These are phyloP conservation scores for Glossosoma conforme DNA, from an alignment of 1,140 invertebrate genomes.

Conservation along the genomic window DNA sequence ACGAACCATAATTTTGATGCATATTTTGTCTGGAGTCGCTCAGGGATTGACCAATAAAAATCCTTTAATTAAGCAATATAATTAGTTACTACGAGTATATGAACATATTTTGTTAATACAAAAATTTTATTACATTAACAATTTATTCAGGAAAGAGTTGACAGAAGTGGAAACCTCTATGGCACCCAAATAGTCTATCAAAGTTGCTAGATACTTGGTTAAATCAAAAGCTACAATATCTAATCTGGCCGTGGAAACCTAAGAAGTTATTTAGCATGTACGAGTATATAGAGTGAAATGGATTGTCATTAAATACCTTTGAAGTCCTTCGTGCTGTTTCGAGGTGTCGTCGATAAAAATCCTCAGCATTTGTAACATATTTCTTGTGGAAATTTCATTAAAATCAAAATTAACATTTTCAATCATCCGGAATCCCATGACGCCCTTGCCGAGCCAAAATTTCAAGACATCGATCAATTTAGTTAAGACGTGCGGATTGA, in stretches of 20 bases:
- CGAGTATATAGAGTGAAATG: neutral
- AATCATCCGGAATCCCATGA: constrained; percentile 63
- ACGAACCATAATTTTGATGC: neutral
- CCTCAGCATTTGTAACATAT: constrained; percentile 11
- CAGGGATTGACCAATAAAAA: constrained; percentile 11
- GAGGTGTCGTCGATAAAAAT: constrained; percentile 42
- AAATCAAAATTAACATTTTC: neutral
- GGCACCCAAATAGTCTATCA: too few relatives aligned
- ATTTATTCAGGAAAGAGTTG: too few relatives aligned
- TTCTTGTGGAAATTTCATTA: constrained; percentile 1
- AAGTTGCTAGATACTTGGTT: too few relatives aligned
- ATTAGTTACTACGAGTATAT: neutral
- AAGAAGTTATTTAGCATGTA: neutral
- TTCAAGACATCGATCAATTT: constrained; percentile 49
- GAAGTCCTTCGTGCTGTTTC: constrained; percentile 6
- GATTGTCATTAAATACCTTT: constrained; percentile 4
- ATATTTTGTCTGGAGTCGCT: neutral
- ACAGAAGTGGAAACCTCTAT: too few relatives aligned
- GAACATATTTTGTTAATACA: too few relatives aligned
- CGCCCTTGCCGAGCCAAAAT: constrained; percentile 61
- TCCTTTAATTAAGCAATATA: constrained; percentile 2
- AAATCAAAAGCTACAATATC: too few relatives aligned
- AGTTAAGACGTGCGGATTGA: neutral
- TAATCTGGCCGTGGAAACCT: neutral
- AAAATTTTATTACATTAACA: too few relatives aligned